Conservation (phyloP, 1,140 invertebrate species). For the Leguminivora glycinivorella region DNA sequence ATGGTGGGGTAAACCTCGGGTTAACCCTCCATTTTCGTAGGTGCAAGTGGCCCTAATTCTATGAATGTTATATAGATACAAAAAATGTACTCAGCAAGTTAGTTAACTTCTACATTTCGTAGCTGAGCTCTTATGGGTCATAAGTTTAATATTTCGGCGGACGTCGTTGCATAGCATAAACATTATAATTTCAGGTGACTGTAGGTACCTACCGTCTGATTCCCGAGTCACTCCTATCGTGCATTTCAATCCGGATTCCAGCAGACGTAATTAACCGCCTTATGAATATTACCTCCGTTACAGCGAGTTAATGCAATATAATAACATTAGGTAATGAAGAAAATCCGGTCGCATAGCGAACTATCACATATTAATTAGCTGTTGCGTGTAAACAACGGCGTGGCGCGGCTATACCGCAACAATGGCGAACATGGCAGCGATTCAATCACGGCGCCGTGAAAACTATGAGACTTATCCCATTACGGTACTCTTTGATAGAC, state of each 20-base stretch:
- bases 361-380: constrained; percentile 27
- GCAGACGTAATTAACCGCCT: not conserved
- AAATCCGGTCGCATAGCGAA: constrained; percentile 18
- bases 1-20: no score
- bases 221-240: not conserved
- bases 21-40: no score
- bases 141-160: no score
- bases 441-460: constrained; percentile 41
- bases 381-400: constrained; percentile 42
- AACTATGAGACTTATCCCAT: constrained; percentile 44
- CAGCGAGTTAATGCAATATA: constrained; percentile 2
- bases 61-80: no score
- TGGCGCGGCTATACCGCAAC: constrained; percentile 40
- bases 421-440: constrained; percentile 38
- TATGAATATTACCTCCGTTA: constrained; percentile 6
- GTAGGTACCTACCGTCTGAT: not conserved
- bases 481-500: constrained; percentile 40
- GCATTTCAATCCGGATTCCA: not conserved
- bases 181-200: no score
- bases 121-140: no score
- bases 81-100: no score
- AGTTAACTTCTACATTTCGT: no score
- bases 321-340: constrained; percentile 17
- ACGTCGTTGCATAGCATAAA: no score
- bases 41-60: no score